Evolutionary conservation across 37 sponge, comb jelly and placozoan genomes (phyloP).

Genomic region (Spongilla lacustris): DNA sequence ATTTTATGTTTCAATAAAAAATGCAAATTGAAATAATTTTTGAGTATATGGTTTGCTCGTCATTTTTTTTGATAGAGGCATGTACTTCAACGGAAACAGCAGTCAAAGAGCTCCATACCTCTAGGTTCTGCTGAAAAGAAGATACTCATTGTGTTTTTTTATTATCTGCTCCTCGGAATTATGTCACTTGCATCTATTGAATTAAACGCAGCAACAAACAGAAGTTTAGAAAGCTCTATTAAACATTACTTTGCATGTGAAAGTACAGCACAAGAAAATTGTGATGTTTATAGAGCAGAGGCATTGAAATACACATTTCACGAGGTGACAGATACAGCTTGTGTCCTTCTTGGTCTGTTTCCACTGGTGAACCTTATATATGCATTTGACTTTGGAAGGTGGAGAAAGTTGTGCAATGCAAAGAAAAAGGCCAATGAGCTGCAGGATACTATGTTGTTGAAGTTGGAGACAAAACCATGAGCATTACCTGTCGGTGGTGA

Average conservation of each 20-base stretch:
- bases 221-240: neutral
- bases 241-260: constrained; percentile 20
- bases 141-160: constrained; percentile 38
- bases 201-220: neutral
- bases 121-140: constrained; percentile 39
- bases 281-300: neutral
- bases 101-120: neutral
- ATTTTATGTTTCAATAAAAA: no score
- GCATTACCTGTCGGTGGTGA: no score
- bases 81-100: neutral
- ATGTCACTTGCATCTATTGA: constrained; percentile 8
- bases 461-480: no score
- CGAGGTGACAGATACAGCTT: neutral
- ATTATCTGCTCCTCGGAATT: constrained; percentile 18
- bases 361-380: constrained; percentile 34
- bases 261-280: constrained; percentile 12
- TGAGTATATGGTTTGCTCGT: neutral
- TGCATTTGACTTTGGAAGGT: neutral
- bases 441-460: no score
- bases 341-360: constrained; percentile 12
- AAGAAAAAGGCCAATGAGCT: no score
- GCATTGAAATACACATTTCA: neutral
- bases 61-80: neutral
- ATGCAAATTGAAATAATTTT: neutral
- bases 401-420: no score